Evolutionary conservation across 2,888 invertebrate species (phyloP), one percentile per base, ranked within the genome.

Genomic region (Fragum sueziense): DNA sequence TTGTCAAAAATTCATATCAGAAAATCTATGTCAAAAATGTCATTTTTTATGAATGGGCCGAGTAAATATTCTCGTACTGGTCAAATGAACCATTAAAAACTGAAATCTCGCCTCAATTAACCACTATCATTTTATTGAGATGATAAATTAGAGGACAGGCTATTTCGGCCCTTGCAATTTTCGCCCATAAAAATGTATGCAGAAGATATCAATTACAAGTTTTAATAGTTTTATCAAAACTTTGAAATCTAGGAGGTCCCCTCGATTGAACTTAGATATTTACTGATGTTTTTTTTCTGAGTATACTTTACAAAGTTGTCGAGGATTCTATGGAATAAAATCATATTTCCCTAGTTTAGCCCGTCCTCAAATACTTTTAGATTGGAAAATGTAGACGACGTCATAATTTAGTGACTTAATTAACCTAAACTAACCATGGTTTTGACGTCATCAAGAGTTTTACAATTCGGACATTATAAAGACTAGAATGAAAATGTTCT

Each of bases 191-290:
- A n/a, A 80, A 80, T 59, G 70, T 72, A 74, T 77, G 73, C 74
- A 47, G 27, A 27, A 74, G 67, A 62, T 77, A 77, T 80, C 80
- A 77, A 77, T 80, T 80, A 77, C 80, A 67, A 7, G 41, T 68
- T 70, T 76, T 80, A 74, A 74, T 74, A 75, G 71, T 68, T 70
- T 77, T 74, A 77, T 80, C 80, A 74, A 77, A 80, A 74, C 71
- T 41, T 65, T 74, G 59, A 77, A 77, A 72, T 62, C 77, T 33
- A 27, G 77, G 77, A 70, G 77, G 80, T 77, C 74, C 17, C 3
- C n/a, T 72, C 51, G 25, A 41, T 41, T 25, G 22, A 14, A 7
- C 14, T 65, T 17, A 27, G 65, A 14, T 65, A 34, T 65, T 37
- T 41, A 27, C 65, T 22, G 65, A 65, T 57, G n/a, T 41, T 41